These are phyloP conservation scores for Eilema caniola DNA, from an alignment of 2,888 invertebrate species.

Conservation along the genomic window DNA sequence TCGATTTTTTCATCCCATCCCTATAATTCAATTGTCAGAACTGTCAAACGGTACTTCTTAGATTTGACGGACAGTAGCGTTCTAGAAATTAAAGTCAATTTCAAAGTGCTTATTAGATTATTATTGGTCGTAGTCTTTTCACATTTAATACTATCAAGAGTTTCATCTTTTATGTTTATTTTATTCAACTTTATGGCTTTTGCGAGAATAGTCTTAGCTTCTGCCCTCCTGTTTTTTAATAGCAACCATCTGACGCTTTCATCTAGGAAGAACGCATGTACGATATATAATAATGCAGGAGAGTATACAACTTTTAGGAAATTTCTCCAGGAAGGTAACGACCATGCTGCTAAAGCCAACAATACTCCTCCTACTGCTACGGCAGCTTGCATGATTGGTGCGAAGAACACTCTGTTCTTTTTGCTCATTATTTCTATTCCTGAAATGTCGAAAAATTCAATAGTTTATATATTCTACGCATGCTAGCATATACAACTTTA, in stretches of 20 bases:
- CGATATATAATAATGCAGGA: slow-evolving; percentile 89
- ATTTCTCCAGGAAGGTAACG: slow-evolving; percentile 89
- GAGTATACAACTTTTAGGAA: slow-evolving; percentile 89
- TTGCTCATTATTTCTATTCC: slow-evolving; percentile 74
- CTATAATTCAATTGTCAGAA: too few species aligned
- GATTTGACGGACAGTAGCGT: too few species aligned
- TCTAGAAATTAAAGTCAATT: slow-evolving; percentile 51
- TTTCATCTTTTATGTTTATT: slow-evolving; percentile 72
- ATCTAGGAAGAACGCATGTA: slow-evolving; percentile 89
- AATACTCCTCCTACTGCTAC: slow-evolving; percentile 61
- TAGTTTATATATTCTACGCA: too few species aligned
- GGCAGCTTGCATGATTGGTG: slow-evolving; percentile 57
- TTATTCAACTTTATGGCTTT: slow-evolving; percentile 88
- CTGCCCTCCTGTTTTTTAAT: slow-evolving; percentile 87
- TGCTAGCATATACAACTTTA: too few species aligned
- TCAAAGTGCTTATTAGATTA: slow-evolving; percentile 14
- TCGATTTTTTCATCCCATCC: too few species aligned
- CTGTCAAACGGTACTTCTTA: too few species aligned
- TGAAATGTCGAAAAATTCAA: slow-evolving; percentile 41
- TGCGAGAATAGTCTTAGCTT: slow-evolving; percentile 54
- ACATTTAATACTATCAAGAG: slow-evolving; percentile 79
- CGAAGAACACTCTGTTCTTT: slow-evolving; percentile 67
- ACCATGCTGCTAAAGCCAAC: slow-evolving; percentile 64
- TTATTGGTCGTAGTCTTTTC: slow-evolving; percentile 53
- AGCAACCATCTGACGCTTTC: slow-evolving; percentile 93